Base-by-base conservation (phyloP, 2,888 invertebrate species). In the Lamellibrachia columna region DNA sequence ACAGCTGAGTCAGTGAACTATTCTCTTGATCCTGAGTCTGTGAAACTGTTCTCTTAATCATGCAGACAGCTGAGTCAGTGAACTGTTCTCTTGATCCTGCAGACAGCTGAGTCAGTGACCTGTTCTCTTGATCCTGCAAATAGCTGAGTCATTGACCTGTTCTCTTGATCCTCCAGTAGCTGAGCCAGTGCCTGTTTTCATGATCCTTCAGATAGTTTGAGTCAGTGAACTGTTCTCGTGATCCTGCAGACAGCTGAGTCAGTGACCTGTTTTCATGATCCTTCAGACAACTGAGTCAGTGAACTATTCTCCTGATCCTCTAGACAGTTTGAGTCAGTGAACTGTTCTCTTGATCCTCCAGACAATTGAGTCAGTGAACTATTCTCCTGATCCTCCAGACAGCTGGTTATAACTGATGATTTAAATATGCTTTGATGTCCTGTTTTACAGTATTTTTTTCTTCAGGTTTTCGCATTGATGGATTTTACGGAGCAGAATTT, bases 401-500 rank as follows among this genome's bases (percentile, higher is more conserved):
- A 7, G 9, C 55, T 55, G 7, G 40, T 55, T 55, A 55, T 55
- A 9, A 9, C 9, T 75, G 15, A 6, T 75, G 15, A 6, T 75
- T 75, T n/a, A 75, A 15, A 22, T 11, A 22, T 75, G 22, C 15
- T 22, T 22, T n/a, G 2, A 22, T 15, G 6, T 75, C 15, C 22
- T 22, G 22, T 15, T 75, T 75, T 15, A 75, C 75, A 22, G 2
- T 22, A n/a, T 22, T 75, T 75, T 75, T 8, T 90, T 3, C 90
- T 92, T 53, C 55, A 92, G 92, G 53, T 28, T 90, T 92, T 52
- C 90, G 90, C 28, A n/a, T 90, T 11, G 58, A 52, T 52, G 92
- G 92, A n/a, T 2, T 52, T 55, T 92, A 92, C n/a, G 92, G 92
- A 52, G 90, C 92, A 52, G 9, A 11, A 40, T 92, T 92, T 60